Percentiles rank a stretch among this genome's conserved stretches.
Conservation (phyloP, 2,888 invertebrate species). For the Stenodera caucasica region DNA sequence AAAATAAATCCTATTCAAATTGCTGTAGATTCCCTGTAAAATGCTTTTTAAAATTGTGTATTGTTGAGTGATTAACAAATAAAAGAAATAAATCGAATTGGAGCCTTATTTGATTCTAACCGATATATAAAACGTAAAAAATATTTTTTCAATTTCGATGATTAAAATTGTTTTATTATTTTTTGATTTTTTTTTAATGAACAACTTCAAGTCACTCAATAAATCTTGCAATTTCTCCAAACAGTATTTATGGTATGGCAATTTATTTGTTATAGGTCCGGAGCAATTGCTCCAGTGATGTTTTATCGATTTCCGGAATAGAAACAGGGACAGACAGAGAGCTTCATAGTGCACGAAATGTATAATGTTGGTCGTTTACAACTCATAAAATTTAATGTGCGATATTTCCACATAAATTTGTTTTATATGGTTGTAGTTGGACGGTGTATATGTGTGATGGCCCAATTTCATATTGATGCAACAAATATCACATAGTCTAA, state of each 20-base stretch:
- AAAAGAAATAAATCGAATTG: background rate
- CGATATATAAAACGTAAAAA: too few relatives aligned
- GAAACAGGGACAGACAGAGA: background rate
- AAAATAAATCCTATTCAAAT: too few relatives aligned
- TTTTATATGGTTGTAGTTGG: conserved; percentile 30
- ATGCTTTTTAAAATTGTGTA: background rate
- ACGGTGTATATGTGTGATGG: conserved; percentile 8
- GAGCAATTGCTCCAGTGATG: conserved; percentile 25
- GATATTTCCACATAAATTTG: conserved; percentile 42
- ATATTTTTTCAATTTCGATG: too few relatives aligned
- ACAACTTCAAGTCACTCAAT: conserved; percentile 16
- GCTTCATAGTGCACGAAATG: conserved; percentile 31
- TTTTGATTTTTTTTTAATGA: background rate
- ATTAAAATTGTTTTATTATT: too few relatives aligned
- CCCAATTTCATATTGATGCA: conserved; percentile 29
- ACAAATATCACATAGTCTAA: too few relatives aligned
- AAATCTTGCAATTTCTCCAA: conserved; percentile 15
- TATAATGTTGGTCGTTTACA: conserved; percentile 41
- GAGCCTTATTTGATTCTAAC: background rate
- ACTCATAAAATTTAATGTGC: conserved; percentile 46
- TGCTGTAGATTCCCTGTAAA: background rate
- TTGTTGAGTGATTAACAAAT: background rate
- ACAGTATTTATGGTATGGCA: conserved; percentile 8
- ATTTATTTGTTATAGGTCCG: conserved; percentile 23
- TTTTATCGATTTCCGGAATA: conserved; percentile 30